Conservation (phyloP, 2,797 vertebrate species). For the Cynodonichthys magdalenae region DNA sequence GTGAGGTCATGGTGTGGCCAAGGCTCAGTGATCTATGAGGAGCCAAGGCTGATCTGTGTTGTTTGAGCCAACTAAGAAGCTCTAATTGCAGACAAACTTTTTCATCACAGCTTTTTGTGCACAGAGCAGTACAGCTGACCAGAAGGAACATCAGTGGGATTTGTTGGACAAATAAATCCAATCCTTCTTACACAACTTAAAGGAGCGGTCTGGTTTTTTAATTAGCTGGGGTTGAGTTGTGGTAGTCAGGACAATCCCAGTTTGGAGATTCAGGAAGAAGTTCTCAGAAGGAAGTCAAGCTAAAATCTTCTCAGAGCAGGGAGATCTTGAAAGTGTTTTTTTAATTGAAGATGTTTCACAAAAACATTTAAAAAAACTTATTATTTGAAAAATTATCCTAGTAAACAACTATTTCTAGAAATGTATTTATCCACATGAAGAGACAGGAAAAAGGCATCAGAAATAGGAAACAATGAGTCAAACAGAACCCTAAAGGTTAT, state of each 20-base stretch:
- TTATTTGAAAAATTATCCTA: no score
- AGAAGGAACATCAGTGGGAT: background rate
- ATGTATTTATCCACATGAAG: no score
- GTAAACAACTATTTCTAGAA: no score
- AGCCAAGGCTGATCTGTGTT: background rate
- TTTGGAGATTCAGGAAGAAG: background rate
- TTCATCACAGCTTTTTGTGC: background rate
- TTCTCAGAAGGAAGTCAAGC: background rate
- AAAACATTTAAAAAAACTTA: no score
- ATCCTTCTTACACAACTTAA: background rate
- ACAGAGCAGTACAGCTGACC: background rate
- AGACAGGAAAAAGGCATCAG: no score
- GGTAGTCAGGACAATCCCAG: background rate
- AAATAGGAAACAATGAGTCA: no score
- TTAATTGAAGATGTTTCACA: no score
- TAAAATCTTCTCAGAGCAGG: background rate
- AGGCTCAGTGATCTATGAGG: background rate
- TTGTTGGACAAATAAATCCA: background rate
- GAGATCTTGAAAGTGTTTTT: no score
- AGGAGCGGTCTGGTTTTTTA: background rate
- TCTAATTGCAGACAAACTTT: background rate
- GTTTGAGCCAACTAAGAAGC: background rate
- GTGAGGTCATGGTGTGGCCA: background rate
- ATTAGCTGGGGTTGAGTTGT: no score
- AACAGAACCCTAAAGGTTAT: no score